A percentile compares a stretch with the other conserved stretches of the same genome.
These are phyloP conservation scores for Poecilia latipinna DNA, from an alignment of 2,113 vertebrate genomes.

Conservation along the genomic window DNA sequence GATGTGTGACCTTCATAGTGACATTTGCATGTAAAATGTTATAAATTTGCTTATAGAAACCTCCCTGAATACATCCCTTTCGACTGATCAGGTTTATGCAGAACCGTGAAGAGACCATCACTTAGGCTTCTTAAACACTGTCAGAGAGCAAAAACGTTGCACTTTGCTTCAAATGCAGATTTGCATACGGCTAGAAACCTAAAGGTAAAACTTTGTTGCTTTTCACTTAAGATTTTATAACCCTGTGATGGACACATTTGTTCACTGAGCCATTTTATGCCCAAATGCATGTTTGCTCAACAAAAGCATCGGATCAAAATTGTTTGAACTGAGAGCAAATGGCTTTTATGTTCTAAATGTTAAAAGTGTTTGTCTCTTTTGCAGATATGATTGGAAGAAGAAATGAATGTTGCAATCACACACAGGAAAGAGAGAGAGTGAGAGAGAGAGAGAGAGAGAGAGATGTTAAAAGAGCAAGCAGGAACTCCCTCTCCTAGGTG, in stretches of 20 bases:
- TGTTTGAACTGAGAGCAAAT: background rate
- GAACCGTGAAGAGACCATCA: background rate
- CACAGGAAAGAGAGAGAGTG: constrained; percentile 26
- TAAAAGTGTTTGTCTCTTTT: background rate
- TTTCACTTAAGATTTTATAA: background rate
- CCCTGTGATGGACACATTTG: background rate
- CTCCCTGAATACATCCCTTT: background rate
- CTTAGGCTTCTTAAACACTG: background rate
- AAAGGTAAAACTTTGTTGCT: background rate
- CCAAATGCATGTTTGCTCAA: background rate
- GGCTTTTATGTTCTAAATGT: background rate
- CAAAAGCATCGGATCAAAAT: constrained; percentile 5
- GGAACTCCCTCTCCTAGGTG: constrained; percentile 53
- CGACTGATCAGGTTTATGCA: background rate
- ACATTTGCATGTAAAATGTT: too few relatives aligned
- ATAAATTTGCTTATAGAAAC: background rate
- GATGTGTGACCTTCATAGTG: background rate
- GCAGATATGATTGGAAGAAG: constrained; percentile 18
- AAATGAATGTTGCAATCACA: constrained; percentile 39
- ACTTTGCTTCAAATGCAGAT: background rate
- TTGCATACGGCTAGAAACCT: background rate
- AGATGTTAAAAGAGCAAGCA: constrained; percentile 7
- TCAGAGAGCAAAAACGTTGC: background rate
- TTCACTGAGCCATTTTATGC: background rate
- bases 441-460: constrained; percentile 40